Base-by-base conservation (phyloP, 2,113 vertebrate species). In the Meriones unguiculatus region DNA sequence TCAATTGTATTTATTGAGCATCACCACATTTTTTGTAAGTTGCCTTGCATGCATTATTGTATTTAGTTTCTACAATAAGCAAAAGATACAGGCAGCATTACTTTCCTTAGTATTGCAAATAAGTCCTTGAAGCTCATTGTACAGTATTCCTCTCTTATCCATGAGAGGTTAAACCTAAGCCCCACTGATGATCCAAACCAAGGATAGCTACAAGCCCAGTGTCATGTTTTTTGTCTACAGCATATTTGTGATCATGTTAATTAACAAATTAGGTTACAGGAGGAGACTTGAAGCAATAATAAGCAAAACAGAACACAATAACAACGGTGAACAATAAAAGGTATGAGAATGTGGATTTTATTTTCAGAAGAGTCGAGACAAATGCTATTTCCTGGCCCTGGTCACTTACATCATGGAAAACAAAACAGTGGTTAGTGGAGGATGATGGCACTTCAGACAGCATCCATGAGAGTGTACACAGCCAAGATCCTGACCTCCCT, bases 1-100 rank as follows among this genome's bases (percentile, higher is more conserved):
- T 85, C 91, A 95, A 85, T 94, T 94, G 20, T 13, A 54, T 90
- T 75, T 91, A 92, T 38, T 76, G 70, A 82, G 46, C 70, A 88
- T 38, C 35, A 35, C 13, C 15, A 54, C 67, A 75, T 81, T 88
- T 65, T 95, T 95, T 88, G 32, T 32, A 90, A 95, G 82, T 82
- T 38, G 35, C 13, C 77, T 88, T 75, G 5, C 25, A 54, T 72
- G 15, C 7, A 46, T 87, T 92, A 77, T 92, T 41, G 9, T 65
- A 59, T 87, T 87, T 80, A 90, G 92, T 94, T 93, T 95, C 25
- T 57, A 85, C 30, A 92, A 20, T 72, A 90, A 15, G 72, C 12
- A 64, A 24, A 3, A 20, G 85, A 87, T 10, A 90, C 35, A 30
- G 85, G 32, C 64, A 62, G 54, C 11, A 24, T 75, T 28, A 4